Percentiles rank a stretch among this genome's conserved stretches.
These are phyloP conservation scores for Rotaria sp. DNA, from an alignment of 2,888 invertebrate species.

Conservation along the genomic window DNA sequence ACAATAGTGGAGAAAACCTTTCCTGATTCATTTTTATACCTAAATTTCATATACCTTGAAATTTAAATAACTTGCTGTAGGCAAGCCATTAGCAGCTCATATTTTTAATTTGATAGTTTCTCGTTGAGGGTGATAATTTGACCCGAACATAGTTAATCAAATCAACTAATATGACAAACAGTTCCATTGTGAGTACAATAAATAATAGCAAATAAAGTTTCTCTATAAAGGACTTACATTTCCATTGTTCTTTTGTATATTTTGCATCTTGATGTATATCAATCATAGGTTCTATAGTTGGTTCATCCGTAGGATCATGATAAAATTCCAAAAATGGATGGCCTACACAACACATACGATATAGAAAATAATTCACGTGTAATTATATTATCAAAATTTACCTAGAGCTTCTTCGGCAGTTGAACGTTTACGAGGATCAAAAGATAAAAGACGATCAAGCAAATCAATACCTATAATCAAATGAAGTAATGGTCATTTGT, in stretches of 20 bases:
- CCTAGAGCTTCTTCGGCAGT: not conserved
- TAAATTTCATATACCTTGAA: too few relatives aligned
- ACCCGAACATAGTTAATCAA: too few relatives aligned
- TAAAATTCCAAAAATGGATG: not conserved
- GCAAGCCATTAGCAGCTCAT: too few relatives aligned
- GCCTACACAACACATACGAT: not conserved
- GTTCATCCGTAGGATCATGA: not conserved
- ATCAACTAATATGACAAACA: too few relatives aligned
- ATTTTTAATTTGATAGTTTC: too few relatives aligned
- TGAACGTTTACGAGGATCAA: constrained; percentile 80
- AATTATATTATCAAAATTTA: not conserved
- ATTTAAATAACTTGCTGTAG: too few relatives aligned
- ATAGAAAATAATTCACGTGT: not conserved
- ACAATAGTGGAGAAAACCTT: too few relatives aligned
- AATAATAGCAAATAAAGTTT: not conserved
- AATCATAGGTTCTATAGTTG: not conserved
- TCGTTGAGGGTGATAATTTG: too few relatives aligned
- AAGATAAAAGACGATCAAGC: constrained; percentile 84
- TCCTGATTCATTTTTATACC: too few relatives aligned
- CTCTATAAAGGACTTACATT: not conserved
- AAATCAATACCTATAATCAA: constrained; percentile 73
- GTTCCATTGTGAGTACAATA: constrained; percentile 59
- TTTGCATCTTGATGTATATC: not conserved
- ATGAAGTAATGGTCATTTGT: not conserved
- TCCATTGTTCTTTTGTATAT: not conserved